A percentile compares a stretch with the other conserved stretches of the same genome.
These are phyloP conservation scores for Rotaria magnacalcarata DNA, from an alignment of 2,888 invertebrate species.

Conservation along the genomic window DNA sequence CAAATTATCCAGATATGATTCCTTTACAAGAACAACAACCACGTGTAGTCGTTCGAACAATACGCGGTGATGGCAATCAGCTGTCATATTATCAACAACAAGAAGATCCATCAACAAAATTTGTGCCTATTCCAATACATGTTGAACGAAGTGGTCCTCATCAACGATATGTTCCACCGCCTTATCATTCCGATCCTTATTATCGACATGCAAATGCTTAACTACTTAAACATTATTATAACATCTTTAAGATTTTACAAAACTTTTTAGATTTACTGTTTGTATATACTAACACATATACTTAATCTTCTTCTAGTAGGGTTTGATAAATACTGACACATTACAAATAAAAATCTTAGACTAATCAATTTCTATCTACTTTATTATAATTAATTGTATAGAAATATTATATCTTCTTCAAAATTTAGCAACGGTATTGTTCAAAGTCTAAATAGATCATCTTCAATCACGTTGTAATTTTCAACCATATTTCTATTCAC, in stretches of 20 bases:
- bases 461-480: neutral
- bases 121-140: neutral
- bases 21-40: neutral
- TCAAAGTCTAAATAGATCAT: neutral
- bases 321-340: neutral
- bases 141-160: neutral
- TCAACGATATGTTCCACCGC: neutral
- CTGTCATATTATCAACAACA: neutral
- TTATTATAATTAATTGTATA: neutral
- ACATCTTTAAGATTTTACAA: neutral
- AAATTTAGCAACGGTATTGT: too few relatives aligned
- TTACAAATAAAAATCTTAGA: neutral
- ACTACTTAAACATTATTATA: neutral
- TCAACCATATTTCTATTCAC: too few relatives aligned
- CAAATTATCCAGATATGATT: neutral
- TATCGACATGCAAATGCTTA: neutral
- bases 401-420: neutral
- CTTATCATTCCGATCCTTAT: conserved; percentile 16
- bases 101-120: neutral
- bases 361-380: neutral
- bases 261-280: neutral
- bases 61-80: neutral
- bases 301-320: neutral
- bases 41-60: neutral
- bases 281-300: neutral